Conservation (phyloP, 2,888 invertebrate species). For the Octonoba sinensis region DNA sequence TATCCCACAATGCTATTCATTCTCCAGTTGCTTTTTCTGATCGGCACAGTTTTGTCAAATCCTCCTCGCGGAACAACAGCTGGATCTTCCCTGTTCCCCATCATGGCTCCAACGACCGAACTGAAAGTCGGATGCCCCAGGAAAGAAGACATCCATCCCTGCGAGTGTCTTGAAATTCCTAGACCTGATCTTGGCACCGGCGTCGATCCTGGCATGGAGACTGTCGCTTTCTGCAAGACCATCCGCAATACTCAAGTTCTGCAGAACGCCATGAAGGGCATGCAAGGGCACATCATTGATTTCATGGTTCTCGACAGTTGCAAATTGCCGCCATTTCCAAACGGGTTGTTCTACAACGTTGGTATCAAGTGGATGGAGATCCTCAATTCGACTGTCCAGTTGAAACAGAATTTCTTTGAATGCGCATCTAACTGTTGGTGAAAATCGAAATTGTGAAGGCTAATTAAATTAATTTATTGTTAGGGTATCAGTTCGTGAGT, state of each 20-base stretch:
- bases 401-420: conserved; percentile 65
- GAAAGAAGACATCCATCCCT: conserved; percentile 65
- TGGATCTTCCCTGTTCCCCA: conserved; percentile 17
- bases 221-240: conserved; percentile 66
- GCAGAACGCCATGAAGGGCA: conserved; percentile 66
- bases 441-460: background rate
- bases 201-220: conserved; percentile 50
- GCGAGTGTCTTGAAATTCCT: conserved; percentile 64
- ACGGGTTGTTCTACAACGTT: conserved; percentile 66
- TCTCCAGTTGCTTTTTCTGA: too few species aligned
- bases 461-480: background rate
- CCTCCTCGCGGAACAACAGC: conserved; percentile 17
- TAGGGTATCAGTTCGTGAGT: too few species aligned
- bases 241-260: conserved; percentile 65
- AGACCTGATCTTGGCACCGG: conserved; percentile 1
- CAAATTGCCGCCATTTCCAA: conserved; percentile 67
- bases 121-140: conserved; percentile 62
- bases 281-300: conserved; percentile 65
- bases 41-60: background rate
- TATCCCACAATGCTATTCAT: too few species aligned
- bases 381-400: conserved; percentile 66
- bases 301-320: conserved; percentile 67
- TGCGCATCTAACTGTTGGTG: conserved; percentile 59
- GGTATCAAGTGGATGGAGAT: conserved; percentile 67
- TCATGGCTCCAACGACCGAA: conserved; percentile 29